phyloP scores from a whole-genome alignment of 1,140 invertebrate species.

The Choristoneura fumiferana region DNA sequence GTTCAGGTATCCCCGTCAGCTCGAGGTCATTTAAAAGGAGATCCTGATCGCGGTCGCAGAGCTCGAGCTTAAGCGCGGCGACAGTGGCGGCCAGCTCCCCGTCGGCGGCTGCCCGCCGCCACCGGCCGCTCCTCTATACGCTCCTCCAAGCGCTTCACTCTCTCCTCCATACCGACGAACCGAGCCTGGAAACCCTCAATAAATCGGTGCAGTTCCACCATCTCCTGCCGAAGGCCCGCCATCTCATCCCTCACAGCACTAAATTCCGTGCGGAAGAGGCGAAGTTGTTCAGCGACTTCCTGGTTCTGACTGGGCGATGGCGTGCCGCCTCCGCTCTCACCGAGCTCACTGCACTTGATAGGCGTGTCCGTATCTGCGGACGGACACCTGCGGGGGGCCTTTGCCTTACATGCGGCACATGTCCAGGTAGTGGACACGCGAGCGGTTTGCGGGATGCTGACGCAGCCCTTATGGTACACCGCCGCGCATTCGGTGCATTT shows the following conservation, averaged over 20 bases:
- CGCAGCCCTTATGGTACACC: too few species aligned
- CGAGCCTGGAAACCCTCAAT: background rate
- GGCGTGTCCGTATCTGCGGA: background rate
- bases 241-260: background rate
- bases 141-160: background rate
- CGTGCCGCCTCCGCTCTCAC: background rate
- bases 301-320: background rate
- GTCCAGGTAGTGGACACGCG: too few species aligned
- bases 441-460: too few species aligned
- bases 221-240: background rate
- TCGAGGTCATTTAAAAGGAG: too few species aligned
- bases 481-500: too few species aligned
- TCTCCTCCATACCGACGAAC: background rate
- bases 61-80: too few species aligned
- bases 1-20: background rate
- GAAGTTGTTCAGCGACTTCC: background rate
- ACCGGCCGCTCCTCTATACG: background rate
- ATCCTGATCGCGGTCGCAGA: too few species aligned
- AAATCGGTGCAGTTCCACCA: background rate
- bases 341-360: background rate
- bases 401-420: too few species aligned
- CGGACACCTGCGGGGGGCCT: too few species aligned
- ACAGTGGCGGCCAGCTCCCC: background rate
- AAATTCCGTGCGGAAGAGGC: background rate
- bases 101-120: background rate